Conservation (phyloP, 2,888 invertebrate genomes). For the Drosophila maculinotata region DNA sequence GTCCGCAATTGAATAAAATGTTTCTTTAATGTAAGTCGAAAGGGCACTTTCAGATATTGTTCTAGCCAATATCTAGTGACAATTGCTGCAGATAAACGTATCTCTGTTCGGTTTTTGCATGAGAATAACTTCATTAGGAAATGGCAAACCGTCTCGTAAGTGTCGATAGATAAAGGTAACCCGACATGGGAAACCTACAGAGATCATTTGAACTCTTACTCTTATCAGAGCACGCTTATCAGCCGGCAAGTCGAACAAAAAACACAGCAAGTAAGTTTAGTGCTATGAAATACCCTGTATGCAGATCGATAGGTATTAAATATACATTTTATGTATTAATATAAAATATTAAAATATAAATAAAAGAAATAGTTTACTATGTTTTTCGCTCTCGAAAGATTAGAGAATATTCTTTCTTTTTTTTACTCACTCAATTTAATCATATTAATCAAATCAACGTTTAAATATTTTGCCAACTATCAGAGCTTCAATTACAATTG, state of each 20-base stretch:
- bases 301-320: not conserved
- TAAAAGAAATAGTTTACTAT: too few relatives aligned
- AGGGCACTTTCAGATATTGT: slow-evolving; percentile 52
- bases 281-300: slow-evolving; percentile 7
- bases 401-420: too few relatives aligned
- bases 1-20: slow-evolving; percentile 83
- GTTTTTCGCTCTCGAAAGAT: too few relatives aligned
- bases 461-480: not conserved
- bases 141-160: slow-evolving; percentile 1
- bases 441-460: not conserved
- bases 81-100: slow-evolving; percentile 9
- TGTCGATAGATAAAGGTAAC: slow-evolving; percentile 14
- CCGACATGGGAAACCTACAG: slow-evolving; percentile 13
- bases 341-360: not conserved
- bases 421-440: too few relatives aligned
- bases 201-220: slow-evolving; percentile 14
- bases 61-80: slow-evolving; percentile 39
- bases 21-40: slow-evolving; percentile 72
- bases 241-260: not conserved
- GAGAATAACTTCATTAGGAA: slow-evolving; percentile 52
- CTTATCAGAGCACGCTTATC: slow-evolving; percentile 19
- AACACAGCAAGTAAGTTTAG: not conserved
- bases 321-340: too few relatives aligned
- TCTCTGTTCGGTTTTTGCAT: slow-evolving; percentile 28
- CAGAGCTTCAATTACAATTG: not conserved